phyloP scores from a whole-genome alignment of 2,797 vertebrate species.

The Loris lydekkerianus region DNA sequence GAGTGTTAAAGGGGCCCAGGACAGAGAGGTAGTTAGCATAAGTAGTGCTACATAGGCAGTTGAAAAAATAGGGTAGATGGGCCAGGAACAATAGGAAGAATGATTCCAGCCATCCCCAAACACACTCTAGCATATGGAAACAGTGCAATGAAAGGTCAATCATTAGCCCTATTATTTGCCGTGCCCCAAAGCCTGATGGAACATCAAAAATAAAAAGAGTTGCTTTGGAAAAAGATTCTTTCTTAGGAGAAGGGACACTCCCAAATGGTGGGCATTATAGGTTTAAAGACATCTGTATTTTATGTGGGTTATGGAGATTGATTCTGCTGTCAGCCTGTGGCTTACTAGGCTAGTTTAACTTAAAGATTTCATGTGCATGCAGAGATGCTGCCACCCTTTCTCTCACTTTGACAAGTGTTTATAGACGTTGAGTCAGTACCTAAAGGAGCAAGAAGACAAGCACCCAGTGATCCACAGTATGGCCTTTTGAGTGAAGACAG shows the following conservation, averaged over 20 bases:
- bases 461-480: not conserved
- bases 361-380: not conserved
- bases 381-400: not conserved
- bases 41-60: not conserved
- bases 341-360: not conserved
- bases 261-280: not conserved
- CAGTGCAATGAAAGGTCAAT: not conserved
- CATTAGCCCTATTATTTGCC: not conserved
- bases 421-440: not conserved
- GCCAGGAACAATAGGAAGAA: not conserved
- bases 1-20: not conserved
- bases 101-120: not conserved
- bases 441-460: slow-evolving; percentile 44
- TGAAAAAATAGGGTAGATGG: not conserved
- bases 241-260: not conserved
- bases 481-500: slow-evolving; percentile 9
- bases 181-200: not conserved
- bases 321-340: not conserved
- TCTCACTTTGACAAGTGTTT: slow-evolving; percentile 1
- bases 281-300: not conserved
- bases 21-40: not conserved
- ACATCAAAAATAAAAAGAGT: slow-evolving; percentile 1
- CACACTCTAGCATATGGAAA: not conserved
- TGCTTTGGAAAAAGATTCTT: not conserved
- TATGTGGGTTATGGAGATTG: not conserved